Evolutionary conservation across 1,140 invertebrate species (phyloP).

Genomic region (Prorops nasuta): DNA sequence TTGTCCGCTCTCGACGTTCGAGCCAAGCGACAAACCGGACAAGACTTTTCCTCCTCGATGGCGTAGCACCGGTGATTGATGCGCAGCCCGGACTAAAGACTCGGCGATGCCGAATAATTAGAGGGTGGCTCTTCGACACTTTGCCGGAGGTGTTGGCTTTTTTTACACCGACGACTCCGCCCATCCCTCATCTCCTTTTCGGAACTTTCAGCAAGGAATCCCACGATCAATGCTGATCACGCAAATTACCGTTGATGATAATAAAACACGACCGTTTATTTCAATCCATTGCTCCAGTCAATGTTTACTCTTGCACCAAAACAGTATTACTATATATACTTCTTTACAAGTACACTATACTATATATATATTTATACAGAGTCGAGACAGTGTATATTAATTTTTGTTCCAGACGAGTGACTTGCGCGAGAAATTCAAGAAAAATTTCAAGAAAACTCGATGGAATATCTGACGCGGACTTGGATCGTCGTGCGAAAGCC

Average conservation of each 20-base stretch:
- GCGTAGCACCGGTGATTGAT: constrained; percentile 31
- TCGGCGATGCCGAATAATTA: constrained; percentile 38
- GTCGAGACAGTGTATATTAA: constrained; percentile 11
- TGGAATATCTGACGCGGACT: not conserved
- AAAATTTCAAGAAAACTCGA: too few species aligned
- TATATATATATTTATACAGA: too few species aligned
- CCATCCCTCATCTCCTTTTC: not conserved
- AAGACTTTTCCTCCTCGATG: constrained; percentile 22
- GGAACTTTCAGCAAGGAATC: constrained; percentile 10
- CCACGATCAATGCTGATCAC: too few species aligned
- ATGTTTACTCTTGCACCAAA: too few species aligned
- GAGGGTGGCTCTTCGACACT: constrained; percentile 33
- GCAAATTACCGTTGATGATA: too few species aligned
- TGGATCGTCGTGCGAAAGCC: constrained; percentile 6
- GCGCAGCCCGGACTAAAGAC: constrained; percentile 35
- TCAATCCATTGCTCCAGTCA: too few species aligned
- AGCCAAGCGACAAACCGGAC: constrained; percentile 18
- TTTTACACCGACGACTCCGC: constrained; percentile 17
- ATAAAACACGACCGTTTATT: too few species aligned
- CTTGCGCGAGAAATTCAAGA: too few species aligned
- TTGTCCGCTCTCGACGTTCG: constrained; percentile 19
- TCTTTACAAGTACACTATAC: too few species aligned
- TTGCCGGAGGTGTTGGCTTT: constrained; percentile 37
- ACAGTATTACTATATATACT: too few species aligned
- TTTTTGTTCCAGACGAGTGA: constrained; percentile 16